phyloP scores from a whole-genome alignment of 2,797 vertebrate species.

The Coendou prehensilis region DNA sequence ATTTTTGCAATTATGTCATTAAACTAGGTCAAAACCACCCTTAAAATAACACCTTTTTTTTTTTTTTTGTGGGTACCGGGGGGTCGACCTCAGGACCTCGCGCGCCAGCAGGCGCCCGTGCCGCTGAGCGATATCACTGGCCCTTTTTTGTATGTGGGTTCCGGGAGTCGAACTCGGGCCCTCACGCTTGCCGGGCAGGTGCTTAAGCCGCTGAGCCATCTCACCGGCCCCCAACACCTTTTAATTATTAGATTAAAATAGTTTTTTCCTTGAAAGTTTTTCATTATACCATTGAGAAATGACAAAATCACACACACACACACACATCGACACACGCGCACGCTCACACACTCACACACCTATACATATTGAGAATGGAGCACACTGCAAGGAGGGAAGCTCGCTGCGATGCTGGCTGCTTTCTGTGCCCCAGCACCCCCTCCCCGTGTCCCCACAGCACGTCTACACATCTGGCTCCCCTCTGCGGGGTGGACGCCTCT shows the following conservation, averaged over 20 bases:
- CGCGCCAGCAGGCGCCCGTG: too few species aligned
- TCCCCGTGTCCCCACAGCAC: neutral
- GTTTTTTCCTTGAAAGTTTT: constrained; percentile 24
- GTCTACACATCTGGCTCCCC: neutral
- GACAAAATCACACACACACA: neutral
- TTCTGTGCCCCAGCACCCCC: neutral
- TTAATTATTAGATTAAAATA: constrained; percentile 30
- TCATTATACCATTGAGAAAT: constrained; percentile 24
- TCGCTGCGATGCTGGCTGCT: neutral
- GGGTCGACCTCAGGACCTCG: too few species aligned
- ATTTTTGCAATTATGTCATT: neutral
- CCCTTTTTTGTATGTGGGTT: too few species aligned
- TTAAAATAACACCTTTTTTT: neutral
- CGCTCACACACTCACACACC: neutral
- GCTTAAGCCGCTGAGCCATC: too few species aligned
- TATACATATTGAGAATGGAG: neutral
- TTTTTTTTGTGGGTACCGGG: too few species aligned
- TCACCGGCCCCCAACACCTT: neutral
- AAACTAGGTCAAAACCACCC: neutral
- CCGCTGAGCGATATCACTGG: too few species aligned
- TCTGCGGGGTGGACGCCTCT: neutral
- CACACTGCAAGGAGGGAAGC: neutral
- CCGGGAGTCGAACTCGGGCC: too few species aligned
- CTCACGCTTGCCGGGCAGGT: too few species aligned
- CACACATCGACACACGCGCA: neutral